Percentiles rank a stretch among this genome's conserved stretches.
phyloP scores from a whole-genome alignment of 2,797 vertebrate species.

The Amblyopsis hoosieri region DNA sequence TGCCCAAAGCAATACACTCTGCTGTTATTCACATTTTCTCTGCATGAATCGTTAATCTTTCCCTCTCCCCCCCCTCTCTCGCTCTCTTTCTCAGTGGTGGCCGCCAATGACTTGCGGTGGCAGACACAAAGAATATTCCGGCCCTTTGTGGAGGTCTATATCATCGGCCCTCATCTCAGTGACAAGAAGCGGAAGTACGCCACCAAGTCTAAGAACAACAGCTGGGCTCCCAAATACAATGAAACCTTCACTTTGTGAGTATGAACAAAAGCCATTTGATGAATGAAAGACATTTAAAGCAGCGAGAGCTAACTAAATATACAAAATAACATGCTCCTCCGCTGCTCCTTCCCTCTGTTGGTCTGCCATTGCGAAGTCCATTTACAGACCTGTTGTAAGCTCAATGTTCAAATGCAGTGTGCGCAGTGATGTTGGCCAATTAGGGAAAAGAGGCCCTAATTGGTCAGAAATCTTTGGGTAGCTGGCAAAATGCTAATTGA shows the following conservation, averaged over 20 bases:
- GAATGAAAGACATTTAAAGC: no score
- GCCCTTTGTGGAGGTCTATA: constrained; percentile 95
- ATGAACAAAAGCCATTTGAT: not conserved
- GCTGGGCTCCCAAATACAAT: constrained; percentile 98
- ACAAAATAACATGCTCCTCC: no score
- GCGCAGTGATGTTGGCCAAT: no score
- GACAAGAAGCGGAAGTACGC: constrained; percentile 98
- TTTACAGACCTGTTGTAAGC: no score
- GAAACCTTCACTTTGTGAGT: constrained; percentile 98
- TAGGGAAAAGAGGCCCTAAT: no score
- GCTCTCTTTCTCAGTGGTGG: constrained; percentile 83
- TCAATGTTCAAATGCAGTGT: no score
- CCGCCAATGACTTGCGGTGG: constrained; percentile 96
- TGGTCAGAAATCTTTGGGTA: no score
- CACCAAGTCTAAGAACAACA: constrained; percentile 99
- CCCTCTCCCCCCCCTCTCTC: not conserved
- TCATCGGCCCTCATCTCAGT: constrained; percentile 95
- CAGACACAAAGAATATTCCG: constrained; percentile 98
- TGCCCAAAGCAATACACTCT: constrained; percentile 1
- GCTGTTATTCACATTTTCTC: constrained; percentile 38
- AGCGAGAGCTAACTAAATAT: no score
- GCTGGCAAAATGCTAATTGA: no score
- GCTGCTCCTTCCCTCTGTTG: no score
- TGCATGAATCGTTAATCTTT: constrained; percentile 13
- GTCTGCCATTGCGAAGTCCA: no score